phyloP scores from a whole-genome alignment of 2,888 invertebrate genomes.

The Drosophila mettleri region DNA sequence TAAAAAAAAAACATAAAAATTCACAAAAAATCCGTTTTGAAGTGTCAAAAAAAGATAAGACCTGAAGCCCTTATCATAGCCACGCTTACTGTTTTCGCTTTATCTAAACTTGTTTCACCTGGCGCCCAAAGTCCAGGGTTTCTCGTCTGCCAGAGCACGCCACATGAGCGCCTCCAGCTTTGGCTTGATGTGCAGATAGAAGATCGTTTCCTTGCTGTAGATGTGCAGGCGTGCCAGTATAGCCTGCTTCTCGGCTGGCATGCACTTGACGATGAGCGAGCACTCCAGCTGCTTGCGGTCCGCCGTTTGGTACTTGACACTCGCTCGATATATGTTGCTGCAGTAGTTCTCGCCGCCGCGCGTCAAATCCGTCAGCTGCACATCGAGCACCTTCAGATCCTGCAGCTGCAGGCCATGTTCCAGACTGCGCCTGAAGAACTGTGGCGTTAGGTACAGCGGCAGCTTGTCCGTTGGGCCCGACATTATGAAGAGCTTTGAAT shows the following conservation, averaged over 20 bases:
- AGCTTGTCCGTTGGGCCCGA: constrained; percentile 47
- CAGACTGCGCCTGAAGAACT: constrained; percentile 76
- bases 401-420: constrained; percentile 78
- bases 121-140: constrained; percentile 79
- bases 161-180: constrained; percentile 85
- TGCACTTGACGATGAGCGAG: constrained; percentile 77
- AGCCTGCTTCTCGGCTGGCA: constrained; percentile 83
- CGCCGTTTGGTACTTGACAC: constrained; percentile 64
- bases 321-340: constrained; percentile 82
- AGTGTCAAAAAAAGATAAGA: neutral
- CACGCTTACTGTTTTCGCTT: neutral
- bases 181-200: constrained; percentile 85
- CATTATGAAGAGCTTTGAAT: constrained; percentile 47
- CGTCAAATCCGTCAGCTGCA: constrained; percentile 69
- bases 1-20: neutral
- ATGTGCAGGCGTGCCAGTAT: constrained; percentile 84
- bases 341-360: constrained; percentile 84
- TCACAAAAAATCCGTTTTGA: neutral
- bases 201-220: constrained; percentile 85
- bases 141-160: constrained; percentile 68
- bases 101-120: constrained; percentile 60
- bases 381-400: constrained; percentile 70
- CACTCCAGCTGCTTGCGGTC: constrained; percentile 47
- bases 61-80: neutral
- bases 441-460: constrained; percentile 67